These are phyloP conservation scores for Zaprionus vittiger DNA, from an alignment of 1,140 invertebrate species.

Conservation along the genomic window DNA sequence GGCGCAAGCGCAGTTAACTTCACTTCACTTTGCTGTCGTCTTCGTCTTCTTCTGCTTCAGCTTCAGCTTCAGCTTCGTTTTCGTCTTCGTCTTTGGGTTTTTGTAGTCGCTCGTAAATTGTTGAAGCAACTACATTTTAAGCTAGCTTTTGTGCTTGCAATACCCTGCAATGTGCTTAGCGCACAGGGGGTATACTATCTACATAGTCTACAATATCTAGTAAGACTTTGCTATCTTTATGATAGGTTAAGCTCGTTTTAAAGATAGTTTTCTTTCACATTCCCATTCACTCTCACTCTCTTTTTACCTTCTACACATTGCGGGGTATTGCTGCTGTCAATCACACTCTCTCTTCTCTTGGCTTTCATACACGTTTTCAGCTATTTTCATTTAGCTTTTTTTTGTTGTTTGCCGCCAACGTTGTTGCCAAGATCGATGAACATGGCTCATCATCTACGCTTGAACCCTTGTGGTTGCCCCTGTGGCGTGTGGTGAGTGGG, in stretches of 20 bases:
- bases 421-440: slow-evolving; percentile 39
- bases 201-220: no score
- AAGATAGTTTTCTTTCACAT: neutral
- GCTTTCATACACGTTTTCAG: neutral
- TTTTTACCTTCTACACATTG: neutral
- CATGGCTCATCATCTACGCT: slow-evolving; percentile 34
- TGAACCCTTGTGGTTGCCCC: slow-evolving; percentile 37
- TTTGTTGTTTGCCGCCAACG: slow-evolving; percentile 47
- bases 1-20: slow-evolving; percentile 60
- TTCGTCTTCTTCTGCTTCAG: neutral
- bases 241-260: neutral
- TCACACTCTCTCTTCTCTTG: neutral
- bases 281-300: neutral
- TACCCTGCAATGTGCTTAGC: neutral
- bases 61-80: neutral
- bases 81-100: slow-evolving; percentile 9
- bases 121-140: slow-evolving; percentile 35
- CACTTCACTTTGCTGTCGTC: slow-evolving; percentile 4
- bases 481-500: neutral
- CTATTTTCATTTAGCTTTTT: neutral
- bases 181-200: neutral
- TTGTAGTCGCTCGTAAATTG: slow-evolving; percentile 50
- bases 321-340: neutral
- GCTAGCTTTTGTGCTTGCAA: neutral
- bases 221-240: no score